phyloP scores from a whole-genome alignment of 2,797 vertebrate genomes.

The Paedocypris micromegethes region DNA sequence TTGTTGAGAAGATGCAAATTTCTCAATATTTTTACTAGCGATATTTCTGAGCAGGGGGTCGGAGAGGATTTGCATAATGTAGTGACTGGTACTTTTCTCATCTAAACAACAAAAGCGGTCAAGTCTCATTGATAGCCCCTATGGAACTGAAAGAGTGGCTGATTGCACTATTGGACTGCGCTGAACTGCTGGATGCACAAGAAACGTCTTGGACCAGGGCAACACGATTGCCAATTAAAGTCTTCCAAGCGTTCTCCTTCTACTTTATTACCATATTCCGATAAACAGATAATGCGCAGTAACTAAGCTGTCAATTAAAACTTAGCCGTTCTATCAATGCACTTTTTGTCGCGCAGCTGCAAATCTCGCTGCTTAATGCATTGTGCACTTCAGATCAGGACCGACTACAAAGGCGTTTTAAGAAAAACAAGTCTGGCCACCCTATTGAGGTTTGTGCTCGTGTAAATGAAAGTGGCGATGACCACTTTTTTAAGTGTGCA shows the following conservation, averaged over 20 bases:
- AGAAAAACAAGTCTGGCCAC: slow-evolving; percentile 48
- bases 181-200: not conserved
- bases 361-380: slow-evolving; percentile 29
- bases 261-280: slow-evolving; percentile 48
- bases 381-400: slow-evolving; percentile 37
- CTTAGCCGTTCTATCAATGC: slow-evolving; percentile 41
- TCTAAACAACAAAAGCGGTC: no score
- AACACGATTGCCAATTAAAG: no score
- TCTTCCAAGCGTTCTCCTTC: slow-evolving; percentile 19
- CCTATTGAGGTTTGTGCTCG: slow-evolving; percentile 1
- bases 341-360: slow-evolving; percentile 46
- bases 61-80: not conserved
- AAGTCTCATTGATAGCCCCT: not conserved
- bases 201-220: not conserved
- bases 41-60: no score
- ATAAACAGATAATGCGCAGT: slow-evolving; percentile 57
- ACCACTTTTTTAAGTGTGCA: slow-evolving; percentile 6
- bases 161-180: not conserved
- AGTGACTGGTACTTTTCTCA: slow-evolving; percentile 9
- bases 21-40: no score
- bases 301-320: slow-evolving; percentile 55
- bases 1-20: slow-evolving; percentile 5
- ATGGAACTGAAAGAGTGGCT: not conserved
- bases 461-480: slow-evolving; percentile 13
- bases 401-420: slow-evolving; percentile 33